Base-by-base conservation (phyloP, 1,140 invertebrate genomes). In the Leptestheria dahalacensis region DNA sequence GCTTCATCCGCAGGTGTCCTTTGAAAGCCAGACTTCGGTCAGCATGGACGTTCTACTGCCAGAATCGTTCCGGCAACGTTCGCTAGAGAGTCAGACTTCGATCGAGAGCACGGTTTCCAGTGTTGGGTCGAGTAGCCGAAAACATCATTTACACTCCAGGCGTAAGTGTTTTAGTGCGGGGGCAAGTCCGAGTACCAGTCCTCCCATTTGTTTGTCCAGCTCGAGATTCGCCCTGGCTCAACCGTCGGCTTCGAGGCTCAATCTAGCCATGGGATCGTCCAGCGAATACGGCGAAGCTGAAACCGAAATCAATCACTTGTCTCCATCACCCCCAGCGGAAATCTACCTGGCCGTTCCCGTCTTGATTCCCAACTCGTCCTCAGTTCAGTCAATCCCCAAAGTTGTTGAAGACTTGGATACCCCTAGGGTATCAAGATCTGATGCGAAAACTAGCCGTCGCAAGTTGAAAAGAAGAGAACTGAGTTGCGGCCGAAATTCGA, bases 281-380 rank as follows among this genome's bases (percentile, higher is more conserved):
- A 65, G 64, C 56, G 65, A 67, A 57, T 67, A 66, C 59, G 63
- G 63, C 9, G 67, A 68, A 28, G 61, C 58, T 12, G 49, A 61
- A 21, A 11, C 52, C 24, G 47, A 66, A 61, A 23, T 70, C 66
- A 46, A 60, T 62, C 11, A 46, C 12, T 29, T 47, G 9, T 63
- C 63, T 3, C 80, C 82, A 0, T 75, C 54, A 33, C 61, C 61
- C 23, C 61, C 61, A 1, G 53, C 81, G 21, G 85, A 88, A 66
- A 86, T 88, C 57, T 89, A 86, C 66, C 71, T 88, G 1, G 79
- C 83, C 15, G 85, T 88, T n/a, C 86, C 85, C 1, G 85, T 62
- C 3, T 49, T 62, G 48, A 55, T 55, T 3, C 55, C 53, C 25
- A 15, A 29, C 20, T 9, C 53, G 0, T 25, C 53, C 10, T 55